Evolutionary conservation across 2,797 vertebrate genomes (phyloP).

Genomic region (Acrocephalus scirpaceus): DNA sequence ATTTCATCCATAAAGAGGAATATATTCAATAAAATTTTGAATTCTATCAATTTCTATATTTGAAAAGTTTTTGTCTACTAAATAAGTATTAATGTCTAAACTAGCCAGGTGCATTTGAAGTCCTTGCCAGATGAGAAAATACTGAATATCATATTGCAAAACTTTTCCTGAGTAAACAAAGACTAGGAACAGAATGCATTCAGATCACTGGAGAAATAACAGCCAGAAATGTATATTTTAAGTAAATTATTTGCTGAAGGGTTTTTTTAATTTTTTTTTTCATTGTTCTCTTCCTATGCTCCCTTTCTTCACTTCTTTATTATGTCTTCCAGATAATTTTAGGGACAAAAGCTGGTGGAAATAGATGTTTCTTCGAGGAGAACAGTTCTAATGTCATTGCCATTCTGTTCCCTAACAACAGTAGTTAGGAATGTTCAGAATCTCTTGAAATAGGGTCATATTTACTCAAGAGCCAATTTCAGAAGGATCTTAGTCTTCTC

Average conservation of each 20-base stretch:
- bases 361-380: not conserved
- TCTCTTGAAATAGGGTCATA: not conserved
- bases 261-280: not conserved
- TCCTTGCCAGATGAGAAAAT: not conserved
- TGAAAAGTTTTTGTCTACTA: not conserved
- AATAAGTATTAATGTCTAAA: not conserved
- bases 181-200: not conserved
- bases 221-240: not conserved
- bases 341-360: not conserved
- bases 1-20: not conserved
- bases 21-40: not conserved
- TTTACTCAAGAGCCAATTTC: not conserved
- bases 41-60: not conserved
- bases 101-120: not conserved
- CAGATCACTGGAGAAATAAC: not conserved
- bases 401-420: not conserved
- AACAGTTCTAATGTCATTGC: not conserved
- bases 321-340: not conserved
- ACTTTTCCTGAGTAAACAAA: not conserved
- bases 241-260: not conserved
- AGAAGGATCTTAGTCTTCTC: not conserved
- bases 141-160: not conserved
- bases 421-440: not conserved
- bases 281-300: not conserved
- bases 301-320: not conserved